Evolutionary conservation across 2,888 invertebrate species (phyloP), one percentile per base, ranked within the genome.

Genomic region (Agriopis leucophaearia): DNA sequence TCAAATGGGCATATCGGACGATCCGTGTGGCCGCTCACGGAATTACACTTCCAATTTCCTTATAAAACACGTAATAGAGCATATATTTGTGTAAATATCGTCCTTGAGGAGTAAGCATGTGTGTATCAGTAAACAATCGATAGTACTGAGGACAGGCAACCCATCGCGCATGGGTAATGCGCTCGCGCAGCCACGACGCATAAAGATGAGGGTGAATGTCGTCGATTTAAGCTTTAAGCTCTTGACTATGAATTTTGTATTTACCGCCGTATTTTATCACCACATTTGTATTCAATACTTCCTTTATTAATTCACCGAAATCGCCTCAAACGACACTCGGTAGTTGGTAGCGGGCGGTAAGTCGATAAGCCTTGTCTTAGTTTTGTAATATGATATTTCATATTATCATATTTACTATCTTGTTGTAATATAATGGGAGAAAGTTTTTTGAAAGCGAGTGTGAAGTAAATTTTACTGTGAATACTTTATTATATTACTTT

Each of bases 161-260:
- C 81, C 84, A 86, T 77, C 85, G 81, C 85, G 93, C 91, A 93
- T 93, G 79, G 81, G 75, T 88, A 91, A 92, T 92, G 92, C 86
- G 85, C 83, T 70, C 73, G 82, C 87, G 88, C 87, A 81, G 71
- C 81, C 79, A 78, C 78, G 71, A 78, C 77, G 92, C 89, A 93
- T 92, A 84, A 79, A 81, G 88, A 93, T 92, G 88, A 93, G 88
- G 82, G 82, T 81, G 76, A 75, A 81, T 80, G 77, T 78, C 80
- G 77, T 78, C 80, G 77, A 82, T 81, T 78, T 84, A 81, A 83
- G 76, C 81, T 74, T 81, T 83, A 84, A 85, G 83, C 81, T 75
- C 74, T 75, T 75, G 75, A 80, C 83, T 85, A 87, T 88, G 81
- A 87, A 86, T 87, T 83, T 81, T 67, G 85, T 85, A 86, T 87